Percentiles rank a stretch among this genome's conserved stretches.
Conservation (phyloP, 2,888 invertebrate genomes). For the Lampropteryx suffumata region DNA sequence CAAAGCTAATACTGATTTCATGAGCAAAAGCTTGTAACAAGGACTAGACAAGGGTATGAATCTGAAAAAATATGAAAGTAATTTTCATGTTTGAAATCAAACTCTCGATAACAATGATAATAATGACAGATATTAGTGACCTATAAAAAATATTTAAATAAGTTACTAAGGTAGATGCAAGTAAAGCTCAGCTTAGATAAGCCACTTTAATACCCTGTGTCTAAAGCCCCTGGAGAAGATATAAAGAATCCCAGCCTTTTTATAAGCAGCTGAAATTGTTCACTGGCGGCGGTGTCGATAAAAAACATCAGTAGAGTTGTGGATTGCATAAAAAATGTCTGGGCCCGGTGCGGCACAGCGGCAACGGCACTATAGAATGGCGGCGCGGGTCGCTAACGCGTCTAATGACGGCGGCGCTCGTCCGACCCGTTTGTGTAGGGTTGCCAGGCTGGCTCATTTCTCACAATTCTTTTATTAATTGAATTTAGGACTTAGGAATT, state of each 20-base stretch:
- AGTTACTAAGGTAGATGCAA: not conserved
- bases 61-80: no score
- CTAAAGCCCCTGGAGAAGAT: slow-evolving; percentile 5
- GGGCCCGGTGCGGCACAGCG: slow-evolving; percentile 57
- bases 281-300: slow-evolving; percentile 38
- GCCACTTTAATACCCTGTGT: not conserved
- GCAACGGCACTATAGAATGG: slow-evolving; percentile 37
- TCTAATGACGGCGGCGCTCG: slow-evolving; percentile 70
- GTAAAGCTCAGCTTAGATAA: not conserved
- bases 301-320: slow-evolving; percentile 50
- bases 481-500: no score
- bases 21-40: not conserved
- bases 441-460: slow-evolving; percentile 34
- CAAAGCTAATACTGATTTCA: not conserved
- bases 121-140: no score
- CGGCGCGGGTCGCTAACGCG: slow-evolving; percentile 75
- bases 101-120: no score
- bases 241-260: slow-evolving; percentile 14
- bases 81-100: no score
- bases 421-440: slow-evolving; percentile 59
- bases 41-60: no score
- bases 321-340: slow-evolving; percentile 81
- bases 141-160: no score
- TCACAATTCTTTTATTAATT: not conserved
- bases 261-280: slow-evolving; percentile 23